Evolutionary conservation across 1,140 invertebrate genomes (phyloP).

Genomic region (Drosophila pseudoobscura): DNA sequence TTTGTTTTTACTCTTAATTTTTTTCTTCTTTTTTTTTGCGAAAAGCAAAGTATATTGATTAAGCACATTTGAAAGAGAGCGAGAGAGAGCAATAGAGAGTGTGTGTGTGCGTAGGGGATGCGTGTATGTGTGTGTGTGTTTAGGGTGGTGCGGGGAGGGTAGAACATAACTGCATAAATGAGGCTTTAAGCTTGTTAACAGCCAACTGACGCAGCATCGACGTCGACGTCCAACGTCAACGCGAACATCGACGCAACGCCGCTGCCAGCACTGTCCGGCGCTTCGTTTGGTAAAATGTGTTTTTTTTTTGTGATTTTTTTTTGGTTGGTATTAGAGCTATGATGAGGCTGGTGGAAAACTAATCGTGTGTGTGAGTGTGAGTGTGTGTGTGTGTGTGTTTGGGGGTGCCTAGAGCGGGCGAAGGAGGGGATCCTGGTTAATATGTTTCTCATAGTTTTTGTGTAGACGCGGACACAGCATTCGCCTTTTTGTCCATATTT

Average conservation of each 20-base stretch:
- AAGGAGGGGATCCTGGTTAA: slow-evolving; percentile 10
- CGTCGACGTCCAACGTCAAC: slow-evolving; percentile 11
- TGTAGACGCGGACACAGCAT: too few relatives aligned
- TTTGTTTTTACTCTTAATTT: slow-evolving; percentile 8
- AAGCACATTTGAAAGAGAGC: slow-evolving; percentile 64
- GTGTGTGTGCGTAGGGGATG: slow-evolving; percentile 44
- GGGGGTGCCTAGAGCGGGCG: too few relatives aligned
- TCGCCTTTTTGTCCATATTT: slow-evolving; percentile 29
- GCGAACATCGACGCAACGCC: slow-evolving; percentile 5
- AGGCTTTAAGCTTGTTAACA: slow-evolving; percentile 80
- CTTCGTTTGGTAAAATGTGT: neutral
- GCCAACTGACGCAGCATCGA: slow-evolving; percentile 18
- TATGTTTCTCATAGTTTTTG: slow-evolving; percentile 35
- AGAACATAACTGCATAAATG: slow-evolving; percentile 76
- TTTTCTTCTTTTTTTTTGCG: slow-evolving; percentile 10
- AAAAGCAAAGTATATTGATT: slow-evolving; percentile 78
- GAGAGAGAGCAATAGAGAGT: slow-evolving; percentile 24
- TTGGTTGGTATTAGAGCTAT: slow-evolving; percentile 36
- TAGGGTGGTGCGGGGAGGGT: neutral
- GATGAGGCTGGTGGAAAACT: slow-evolving; percentile 25
- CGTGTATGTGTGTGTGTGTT: slow-evolving; percentile 32
- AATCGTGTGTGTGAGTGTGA: slow-evolving; percentile 26
- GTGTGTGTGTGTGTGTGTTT: neutral
- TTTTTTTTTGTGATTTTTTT: neutral
- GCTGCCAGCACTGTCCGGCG: slow-evolving; percentile 7